Conservation (phyloP, 2,888 invertebrate genomes). For the Neoaliturus tenellus region DNA sequence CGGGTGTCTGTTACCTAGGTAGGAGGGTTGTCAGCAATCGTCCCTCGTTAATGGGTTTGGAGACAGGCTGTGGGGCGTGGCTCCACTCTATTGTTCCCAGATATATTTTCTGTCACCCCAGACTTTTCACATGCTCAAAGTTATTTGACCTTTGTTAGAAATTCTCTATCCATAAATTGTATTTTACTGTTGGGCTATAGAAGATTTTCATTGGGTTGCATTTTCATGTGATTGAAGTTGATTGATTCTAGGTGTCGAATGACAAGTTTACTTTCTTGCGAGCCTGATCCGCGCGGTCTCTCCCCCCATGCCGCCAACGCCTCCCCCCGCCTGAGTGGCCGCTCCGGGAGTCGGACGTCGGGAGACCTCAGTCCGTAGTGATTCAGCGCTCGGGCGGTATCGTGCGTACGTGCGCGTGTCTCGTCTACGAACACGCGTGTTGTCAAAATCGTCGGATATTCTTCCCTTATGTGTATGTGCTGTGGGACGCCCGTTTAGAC, state of each 20-base stretch:
- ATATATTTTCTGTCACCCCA: background rate
- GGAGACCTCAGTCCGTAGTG: background rate
- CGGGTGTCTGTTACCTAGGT: too few relatives aligned
- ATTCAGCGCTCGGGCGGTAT: background rate
- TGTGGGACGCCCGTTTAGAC: too few relatives aligned
- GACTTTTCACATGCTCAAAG: background rate
- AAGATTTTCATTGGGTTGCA: too few relatives aligned
- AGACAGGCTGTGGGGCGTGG: background rate
- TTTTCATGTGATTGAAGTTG: too few relatives aligned
- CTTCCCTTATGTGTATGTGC: too few relatives aligned
- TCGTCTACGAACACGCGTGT: background rate
- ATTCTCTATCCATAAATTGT: too few relatives aligned
- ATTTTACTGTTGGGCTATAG: too few relatives aligned
- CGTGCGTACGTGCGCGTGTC: background rate
- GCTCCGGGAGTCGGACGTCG: background rate
- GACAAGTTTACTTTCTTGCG: too few relatives aligned
- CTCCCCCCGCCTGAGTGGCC: background rate
- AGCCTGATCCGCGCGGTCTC: background rate
- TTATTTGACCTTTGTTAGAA: too few relatives aligned
- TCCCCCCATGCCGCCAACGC: background rate
- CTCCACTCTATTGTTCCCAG: background rate
- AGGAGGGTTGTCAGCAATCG: too few relatives aligned
- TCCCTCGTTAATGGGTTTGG: background rate
- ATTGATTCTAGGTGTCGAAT: too few relatives aligned
- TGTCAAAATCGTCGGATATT: background rate